Evolutionary conservation across 2,113 vertebrate genomes (phyloP).

Genomic region (Alosa alosa): DNA sequence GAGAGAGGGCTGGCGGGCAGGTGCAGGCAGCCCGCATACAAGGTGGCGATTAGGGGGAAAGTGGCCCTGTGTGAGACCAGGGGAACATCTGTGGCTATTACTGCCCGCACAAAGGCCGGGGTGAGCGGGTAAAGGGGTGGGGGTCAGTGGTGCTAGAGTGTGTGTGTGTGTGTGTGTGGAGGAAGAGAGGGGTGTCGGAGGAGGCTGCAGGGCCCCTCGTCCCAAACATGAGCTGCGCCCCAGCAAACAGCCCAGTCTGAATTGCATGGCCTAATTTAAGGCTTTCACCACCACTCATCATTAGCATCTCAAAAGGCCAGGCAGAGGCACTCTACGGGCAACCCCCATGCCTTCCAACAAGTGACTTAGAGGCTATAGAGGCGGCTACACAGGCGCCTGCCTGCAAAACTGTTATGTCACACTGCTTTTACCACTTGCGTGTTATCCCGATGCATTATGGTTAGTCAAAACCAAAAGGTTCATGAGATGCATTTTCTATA

Average conservation of each 20-base stretch:
- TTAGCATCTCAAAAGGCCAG: constrained; percentile 75
- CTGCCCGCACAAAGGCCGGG: constrained; percentile 67
- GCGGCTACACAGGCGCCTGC: constrained; percentile 50
- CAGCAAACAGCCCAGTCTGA: constrained; percentile 70
- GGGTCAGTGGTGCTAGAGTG: constrained; percentile 9
- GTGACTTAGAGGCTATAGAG: constrained; percentile 38
- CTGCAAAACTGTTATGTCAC: constrained; percentile 6
- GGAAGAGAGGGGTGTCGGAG: constrained; percentile 29
- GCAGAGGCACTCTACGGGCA: constrained; percentile 56
- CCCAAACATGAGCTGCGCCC: constrained; percentile 67
- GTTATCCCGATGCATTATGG: not conserved
- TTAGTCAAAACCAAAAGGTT: not conserved
- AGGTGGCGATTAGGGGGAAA: constrained; percentile 74
- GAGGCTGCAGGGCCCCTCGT: constrained; percentile 39
- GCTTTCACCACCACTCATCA: constrained; percentile 67
- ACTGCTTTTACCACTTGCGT: constrained; percentile 1
- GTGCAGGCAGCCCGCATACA: constrained; percentile 72
- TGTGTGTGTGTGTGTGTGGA: not conserved
- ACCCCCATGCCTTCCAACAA: constrained; percentile 52
- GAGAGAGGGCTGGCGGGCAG: constrained; percentile 63
- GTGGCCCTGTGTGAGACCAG: constrained; percentile 70
- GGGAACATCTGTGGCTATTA: constrained; percentile 80
- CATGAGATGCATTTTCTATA: not conserved
- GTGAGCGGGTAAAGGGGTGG: constrained; percentile 7
- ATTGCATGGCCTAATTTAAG: constrained; percentile 73